Conservation (phyloP, 2,113 vertebrate genomes). For the Nycticorax nycticorax region DNA sequence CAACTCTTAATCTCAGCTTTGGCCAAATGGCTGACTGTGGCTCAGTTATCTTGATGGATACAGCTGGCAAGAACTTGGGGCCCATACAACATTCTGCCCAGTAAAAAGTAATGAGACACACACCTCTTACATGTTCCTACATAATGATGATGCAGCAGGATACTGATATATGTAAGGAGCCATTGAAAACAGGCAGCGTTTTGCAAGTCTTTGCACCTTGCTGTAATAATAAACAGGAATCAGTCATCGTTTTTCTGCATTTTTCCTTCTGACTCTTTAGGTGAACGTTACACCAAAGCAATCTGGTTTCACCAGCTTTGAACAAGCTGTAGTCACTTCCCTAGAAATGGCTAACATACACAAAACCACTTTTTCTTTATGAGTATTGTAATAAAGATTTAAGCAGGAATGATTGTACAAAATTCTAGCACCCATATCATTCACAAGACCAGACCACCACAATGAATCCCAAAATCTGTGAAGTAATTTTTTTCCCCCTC, state of each 20-base stretch:
- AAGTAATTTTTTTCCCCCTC: background rate
- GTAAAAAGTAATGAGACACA: background rate
- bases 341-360: background rate
- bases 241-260: background rate
- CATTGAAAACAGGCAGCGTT: background rate
- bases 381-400: background rate
- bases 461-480: background rate
- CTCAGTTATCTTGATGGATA: background rate
- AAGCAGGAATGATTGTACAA: background rate
- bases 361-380: background rate
- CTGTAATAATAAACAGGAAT: background rate
- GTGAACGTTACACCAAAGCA: background rate
- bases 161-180: background rate
- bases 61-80: background rate
- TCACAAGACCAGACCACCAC: background rate
- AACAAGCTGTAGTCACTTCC: background rate
- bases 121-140: background rate
- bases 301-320: background rate
- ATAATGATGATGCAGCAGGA: background rate
- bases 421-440: background rate
- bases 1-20: background rate
- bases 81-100: background rate
- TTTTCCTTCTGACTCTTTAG: background rate
- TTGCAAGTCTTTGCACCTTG: background rate
- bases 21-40: background rate